A percentile compares a stretch with the other conserved stretches of the same genome.
Conservation (phyloP, 1,140 invertebrate genomes). For the Cardiocondyla obscurior region DNA sequence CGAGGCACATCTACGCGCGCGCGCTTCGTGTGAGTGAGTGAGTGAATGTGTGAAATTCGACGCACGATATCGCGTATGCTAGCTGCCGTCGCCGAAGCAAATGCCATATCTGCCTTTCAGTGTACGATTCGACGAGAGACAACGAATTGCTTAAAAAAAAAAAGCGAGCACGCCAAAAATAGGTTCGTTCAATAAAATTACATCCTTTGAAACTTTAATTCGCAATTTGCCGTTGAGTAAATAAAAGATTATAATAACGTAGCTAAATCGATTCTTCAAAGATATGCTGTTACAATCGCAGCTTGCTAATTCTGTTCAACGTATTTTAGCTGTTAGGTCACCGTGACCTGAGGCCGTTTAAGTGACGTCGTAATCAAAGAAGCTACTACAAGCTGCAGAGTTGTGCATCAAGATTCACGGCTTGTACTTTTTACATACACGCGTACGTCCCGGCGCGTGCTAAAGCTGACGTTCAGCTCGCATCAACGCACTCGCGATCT, state of each 20-base stretch:
- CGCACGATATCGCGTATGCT: too few species aligned
- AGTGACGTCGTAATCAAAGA: conserved; percentile 19
- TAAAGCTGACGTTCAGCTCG: conserved; percentile 31
- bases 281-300: neutral
- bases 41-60: too few species aligned
- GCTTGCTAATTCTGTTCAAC: conserved; percentile 16
- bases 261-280: neutral
- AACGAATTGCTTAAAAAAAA: neutral
- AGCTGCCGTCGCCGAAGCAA: too few species aligned
- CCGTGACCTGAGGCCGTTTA: neutral
- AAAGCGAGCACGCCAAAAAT: neutral
- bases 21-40: too few species aligned
- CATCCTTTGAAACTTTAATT: neutral
- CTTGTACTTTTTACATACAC: conserved; percentile 49
- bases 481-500: conserved; percentile 22
- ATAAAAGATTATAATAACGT: neutral
- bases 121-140: neutral
- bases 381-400: conserved; percentile 29
- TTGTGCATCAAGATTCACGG: conserved; percentile 51
- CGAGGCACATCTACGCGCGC: too few species aligned
- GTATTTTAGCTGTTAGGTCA: neutral
- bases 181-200: neutral
- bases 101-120: too few species aligned
- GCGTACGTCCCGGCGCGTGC: neutral
- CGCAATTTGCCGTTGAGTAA: neutral